A percentile compares a stretch with the other conserved stretches of the same genome.
phyloP scores from a whole-genome alignment of 2,888 invertebrate species.

The Cerceris ruficornis region DNA sequence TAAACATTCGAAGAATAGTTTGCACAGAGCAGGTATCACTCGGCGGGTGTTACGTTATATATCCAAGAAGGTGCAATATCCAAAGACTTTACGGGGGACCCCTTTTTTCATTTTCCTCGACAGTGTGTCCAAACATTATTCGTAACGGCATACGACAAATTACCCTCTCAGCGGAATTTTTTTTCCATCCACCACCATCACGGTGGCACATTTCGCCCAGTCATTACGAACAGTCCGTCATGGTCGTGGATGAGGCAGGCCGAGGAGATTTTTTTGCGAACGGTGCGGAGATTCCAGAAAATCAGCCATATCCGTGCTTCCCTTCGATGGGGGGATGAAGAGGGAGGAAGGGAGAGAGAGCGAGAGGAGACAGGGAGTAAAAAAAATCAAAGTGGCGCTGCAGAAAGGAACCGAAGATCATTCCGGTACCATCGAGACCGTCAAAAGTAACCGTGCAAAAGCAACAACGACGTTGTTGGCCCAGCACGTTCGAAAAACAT shows the following conservation, averaged over 20 bases:
- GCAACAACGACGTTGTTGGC: constrained; percentile 20
- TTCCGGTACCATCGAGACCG: constrained; percentile 1
- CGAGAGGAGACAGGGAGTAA: not conserved
- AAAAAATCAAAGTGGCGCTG: not conserved
- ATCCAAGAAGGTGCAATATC: not conserved
- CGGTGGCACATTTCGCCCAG: constrained; percentile 25
- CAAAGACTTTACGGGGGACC: constrained; percentile 9
- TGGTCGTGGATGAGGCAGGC: not conserved
- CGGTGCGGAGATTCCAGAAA: constrained; percentile 42
- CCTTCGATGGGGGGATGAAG: constrained; percentile 46
- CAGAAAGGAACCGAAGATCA: not conserved
- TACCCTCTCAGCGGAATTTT: constrained; percentile 29
- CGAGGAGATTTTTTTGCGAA: constrained; percentile 39
- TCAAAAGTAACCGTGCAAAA: constrained; percentile 1
- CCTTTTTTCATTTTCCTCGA: not conserved
- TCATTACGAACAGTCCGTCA: constrained; percentile 37
- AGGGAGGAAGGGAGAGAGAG: constrained; percentile 1
- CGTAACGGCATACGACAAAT: constrained; percentile 58
- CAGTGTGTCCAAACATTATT: constrained; percentile 49
- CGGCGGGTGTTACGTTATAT: not conserved
- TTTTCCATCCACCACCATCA: constrained; percentile 16
- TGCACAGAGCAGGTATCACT: not conserved
- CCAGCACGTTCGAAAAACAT: constrained; percentile 17
- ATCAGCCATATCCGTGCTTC: constrained; percentile 56
- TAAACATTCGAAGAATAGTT: too few relatives aligned